Evolutionary conservation across 2,888 invertebrate species (phyloP).

Genomic region (Antitype chi): DNA sequence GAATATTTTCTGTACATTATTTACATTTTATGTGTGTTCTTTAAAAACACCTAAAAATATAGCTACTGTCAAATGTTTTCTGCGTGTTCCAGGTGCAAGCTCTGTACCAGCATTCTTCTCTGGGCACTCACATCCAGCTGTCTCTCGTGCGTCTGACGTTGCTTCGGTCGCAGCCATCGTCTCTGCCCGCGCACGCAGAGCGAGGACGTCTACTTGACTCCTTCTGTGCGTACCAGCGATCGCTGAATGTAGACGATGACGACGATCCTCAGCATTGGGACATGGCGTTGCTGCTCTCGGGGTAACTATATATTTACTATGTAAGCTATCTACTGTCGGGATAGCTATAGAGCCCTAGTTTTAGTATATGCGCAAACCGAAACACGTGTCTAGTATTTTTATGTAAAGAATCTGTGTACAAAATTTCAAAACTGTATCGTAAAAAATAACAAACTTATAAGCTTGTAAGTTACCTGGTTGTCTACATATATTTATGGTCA

Average conservation of each 20-base stretch:
- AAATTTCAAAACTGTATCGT: too few relatives aligned
- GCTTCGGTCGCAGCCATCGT: constrained; percentile 92
- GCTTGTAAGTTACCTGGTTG: too few relatives aligned
- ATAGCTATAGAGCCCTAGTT: too few relatives aligned
- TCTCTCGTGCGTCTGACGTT: constrained; percentile 93
- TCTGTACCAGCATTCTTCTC: constrained; percentile 94
- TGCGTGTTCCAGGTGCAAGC: constrained; percentile 92
- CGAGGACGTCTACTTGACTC: constrained; percentile 92
- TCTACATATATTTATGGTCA: too few relatives aligned
- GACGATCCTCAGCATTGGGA: constrained; percentile 94
- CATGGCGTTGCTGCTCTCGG: constrained; percentile 94
- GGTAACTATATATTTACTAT: constrained; percentile 81
- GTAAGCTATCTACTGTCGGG: too few relatives aligned
- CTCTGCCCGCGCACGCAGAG: constrained; percentile 92
- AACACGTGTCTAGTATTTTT: too few relatives aligned
- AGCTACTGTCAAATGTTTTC: constrained; percentile 42
- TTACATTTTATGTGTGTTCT: neutral
- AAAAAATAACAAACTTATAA: too few relatives aligned
- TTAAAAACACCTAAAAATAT: constrained; percentile 1
- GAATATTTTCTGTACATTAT: neutral
- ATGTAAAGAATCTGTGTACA: too few relatives aligned
- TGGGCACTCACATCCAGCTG: constrained; percentile 92
- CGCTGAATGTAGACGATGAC: constrained; percentile 92
- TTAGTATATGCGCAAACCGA: too few relatives aligned
- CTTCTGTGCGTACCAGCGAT: constrained; percentile 93